Conservation (phyloP, 2,113 vertebrate species). For the Microcebus jonahi region DNA sequence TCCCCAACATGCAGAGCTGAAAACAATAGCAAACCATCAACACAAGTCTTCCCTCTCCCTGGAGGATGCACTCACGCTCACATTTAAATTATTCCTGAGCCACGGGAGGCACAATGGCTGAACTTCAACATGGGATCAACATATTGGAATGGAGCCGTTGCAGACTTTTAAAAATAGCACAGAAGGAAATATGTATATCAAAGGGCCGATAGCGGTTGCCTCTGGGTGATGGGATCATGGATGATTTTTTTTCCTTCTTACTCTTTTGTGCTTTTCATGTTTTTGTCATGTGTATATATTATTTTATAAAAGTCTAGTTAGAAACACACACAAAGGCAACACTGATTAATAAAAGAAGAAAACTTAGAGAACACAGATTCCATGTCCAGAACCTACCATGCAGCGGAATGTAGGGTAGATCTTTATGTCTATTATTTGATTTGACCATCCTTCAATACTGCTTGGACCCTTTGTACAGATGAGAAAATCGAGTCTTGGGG, state of each 20-base stretch:
- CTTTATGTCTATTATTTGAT: background rate
- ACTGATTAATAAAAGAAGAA: background rate
- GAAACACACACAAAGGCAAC: background rate
- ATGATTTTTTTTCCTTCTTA: background rate
- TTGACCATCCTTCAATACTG: background rate
- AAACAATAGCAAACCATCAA: background rate
- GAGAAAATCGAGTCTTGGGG: background rate
- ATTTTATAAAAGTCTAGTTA: background rate
- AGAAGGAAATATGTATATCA: background rate
- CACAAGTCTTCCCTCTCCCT: background rate
- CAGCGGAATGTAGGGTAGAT: background rate
- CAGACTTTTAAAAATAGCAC: background rate
- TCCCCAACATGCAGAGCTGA: background rate
- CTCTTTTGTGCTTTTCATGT: background rate
- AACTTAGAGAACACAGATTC: too few species aligned
- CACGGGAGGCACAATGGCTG: background rate
- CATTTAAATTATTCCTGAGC: background rate
- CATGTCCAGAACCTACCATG: background rate
- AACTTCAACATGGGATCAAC: background rate
- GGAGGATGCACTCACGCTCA: background rate
- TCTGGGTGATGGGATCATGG: background rate
- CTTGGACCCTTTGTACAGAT: background rate
- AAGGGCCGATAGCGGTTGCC: background rate
- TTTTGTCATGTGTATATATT: background rate
- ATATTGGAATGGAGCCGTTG: background rate